Conservation (phyloP, 2,888 invertebrate genomes). For the Lysandra coridon region DNA sequence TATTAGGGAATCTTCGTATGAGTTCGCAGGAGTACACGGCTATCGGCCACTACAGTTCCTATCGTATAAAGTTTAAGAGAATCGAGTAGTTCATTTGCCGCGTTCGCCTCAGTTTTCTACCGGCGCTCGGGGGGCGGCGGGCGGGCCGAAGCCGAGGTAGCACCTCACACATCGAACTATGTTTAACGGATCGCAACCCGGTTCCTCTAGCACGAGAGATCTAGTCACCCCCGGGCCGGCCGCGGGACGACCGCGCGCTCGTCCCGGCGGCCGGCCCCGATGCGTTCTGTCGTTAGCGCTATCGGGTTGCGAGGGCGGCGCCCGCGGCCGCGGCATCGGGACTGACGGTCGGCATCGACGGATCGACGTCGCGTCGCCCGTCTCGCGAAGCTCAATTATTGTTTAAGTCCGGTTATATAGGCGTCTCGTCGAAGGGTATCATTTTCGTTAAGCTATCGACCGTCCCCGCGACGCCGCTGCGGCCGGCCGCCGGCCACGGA, state of each 20-base stretch:
- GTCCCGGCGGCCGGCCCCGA: conserved; percentile 42
- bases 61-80: conserved; percentile 61
- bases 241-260: conserved; percentile 34
- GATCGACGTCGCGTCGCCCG: neutral
- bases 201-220: conserved; percentile 55
- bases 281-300: conserved; percentile 55
- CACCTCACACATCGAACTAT: conserved; percentile 58
- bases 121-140: conserved; percentile 53
- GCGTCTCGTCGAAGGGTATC: neutral
- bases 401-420: conserved; percentile 2
- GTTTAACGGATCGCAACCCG: conserved; percentile 54
- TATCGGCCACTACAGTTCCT: conserved; percentile 75
- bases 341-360: conserved; percentile 43
- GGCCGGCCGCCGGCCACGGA: conserved; percentile 45
- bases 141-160: conserved; percentile 42
- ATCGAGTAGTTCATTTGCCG: conserved; percentile 59
- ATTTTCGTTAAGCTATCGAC: conserved; percentile 27
- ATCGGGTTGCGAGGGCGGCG: conserved; percentile 57
- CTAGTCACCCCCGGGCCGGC: conserved; percentile 44
- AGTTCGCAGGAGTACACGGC: conserved; percentile 44
- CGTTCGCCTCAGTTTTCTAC: conserved; percentile 54
- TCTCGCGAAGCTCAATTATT: conserved; percentile 25
- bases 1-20: conserved; percentile 36
- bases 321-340: conserved; percentile 47
- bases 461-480: conserved; percentile 32